phyloP scores from a whole-genome alignment of 1,140 invertebrate species.

The Thaumetopoea pityocampa region DNA sequence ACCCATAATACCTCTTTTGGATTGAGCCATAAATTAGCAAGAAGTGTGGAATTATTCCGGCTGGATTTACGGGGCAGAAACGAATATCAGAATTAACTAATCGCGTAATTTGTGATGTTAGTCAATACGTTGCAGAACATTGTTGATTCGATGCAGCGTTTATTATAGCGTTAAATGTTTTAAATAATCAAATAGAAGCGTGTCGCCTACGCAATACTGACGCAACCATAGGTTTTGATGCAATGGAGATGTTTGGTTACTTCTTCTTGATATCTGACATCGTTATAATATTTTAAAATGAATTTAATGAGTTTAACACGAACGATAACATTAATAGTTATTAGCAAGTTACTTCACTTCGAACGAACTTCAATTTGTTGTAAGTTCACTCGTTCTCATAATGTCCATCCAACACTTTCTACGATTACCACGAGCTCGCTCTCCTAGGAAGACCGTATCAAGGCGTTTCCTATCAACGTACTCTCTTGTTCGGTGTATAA shows the following conservation, averaged over 20 bases:
- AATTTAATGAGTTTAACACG: too few relatives aligned
- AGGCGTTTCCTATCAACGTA: too few relatives aligned
- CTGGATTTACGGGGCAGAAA: slow-evolving; percentile 19
- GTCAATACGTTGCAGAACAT: slow-evolving; percentile 17
- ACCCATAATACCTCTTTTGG: slow-evolving; percentile 40
- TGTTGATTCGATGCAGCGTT: slow-evolving; percentile 32
- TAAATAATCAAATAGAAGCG: slow-evolving; percentile 37
- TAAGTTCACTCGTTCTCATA: too few relatives aligned
- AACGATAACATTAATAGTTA: too few relatives aligned
- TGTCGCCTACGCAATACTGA: slow-evolving; percentile 11
- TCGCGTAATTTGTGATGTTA: slow-evolving; percentile 23
- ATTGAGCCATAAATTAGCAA: slow-evolving; percentile 48
- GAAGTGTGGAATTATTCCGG: slow-evolving; percentile 23
- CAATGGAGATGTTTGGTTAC: slow-evolving; percentile 2
- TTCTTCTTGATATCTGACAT: neutral
- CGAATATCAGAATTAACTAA: slow-evolving; percentile 28
- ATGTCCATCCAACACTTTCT: too few relatives aligned
- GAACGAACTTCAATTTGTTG: too few relatives aligned
- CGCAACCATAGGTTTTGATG: slow-evolving; percentile 13
- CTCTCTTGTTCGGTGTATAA: too few relatives aligned
- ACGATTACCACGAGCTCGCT: too few relatives aligned
- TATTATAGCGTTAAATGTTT: slow-evolving; percentile 30
- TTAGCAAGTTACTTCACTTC: too few relatives aligned
- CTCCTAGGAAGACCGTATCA: too few relatives aligned
- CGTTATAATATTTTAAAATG: neutral